phyloP scores from a whole-genome alignment of 2,113 vertebrate genomes.

The Mobula hypostoma region DNA sequence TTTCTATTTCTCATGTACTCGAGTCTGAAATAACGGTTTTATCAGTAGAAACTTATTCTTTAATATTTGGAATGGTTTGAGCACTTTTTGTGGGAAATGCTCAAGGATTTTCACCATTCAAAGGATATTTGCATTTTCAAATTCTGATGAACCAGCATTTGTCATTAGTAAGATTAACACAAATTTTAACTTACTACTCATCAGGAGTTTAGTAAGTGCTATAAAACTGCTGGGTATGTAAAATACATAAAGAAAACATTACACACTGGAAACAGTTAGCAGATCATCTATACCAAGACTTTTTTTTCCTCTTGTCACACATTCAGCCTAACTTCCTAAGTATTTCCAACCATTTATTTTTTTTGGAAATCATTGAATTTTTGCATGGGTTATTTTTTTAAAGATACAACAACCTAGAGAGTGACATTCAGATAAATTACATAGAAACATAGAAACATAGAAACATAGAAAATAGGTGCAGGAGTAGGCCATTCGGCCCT shows the following conservation, averaged over 20 bases:
- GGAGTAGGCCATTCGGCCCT: no score
- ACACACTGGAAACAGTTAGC: no score
- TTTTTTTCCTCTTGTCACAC: no score
- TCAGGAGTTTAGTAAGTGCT: no score
- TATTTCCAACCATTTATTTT: no score
- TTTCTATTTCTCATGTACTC: not conserved
- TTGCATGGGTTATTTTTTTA: not conserved
- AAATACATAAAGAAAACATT: no score
- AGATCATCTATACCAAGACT: no score
- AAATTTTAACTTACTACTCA: not conserved
- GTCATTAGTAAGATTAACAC: not conserved
- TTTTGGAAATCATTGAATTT: not conserved
- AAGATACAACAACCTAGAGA: not conserved
- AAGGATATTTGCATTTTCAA: not conserved
- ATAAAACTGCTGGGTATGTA: no score
- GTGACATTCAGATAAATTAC: not conserved
- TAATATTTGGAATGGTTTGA: not conserved
- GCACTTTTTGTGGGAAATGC: not conserved
- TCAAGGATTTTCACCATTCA: not conserved
- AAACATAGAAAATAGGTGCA: no score
- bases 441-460: no score
- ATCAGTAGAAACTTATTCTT: not conserved
- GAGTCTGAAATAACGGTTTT: not conserved
- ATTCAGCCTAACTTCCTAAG: no score
- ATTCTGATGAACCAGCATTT: not conserved